These are phyloP conservation scores for Anarhynchus alexandrinus DNA, from an alignment of 2,113 vertebrate genomes.

Conservation along the genomic window DNA sequence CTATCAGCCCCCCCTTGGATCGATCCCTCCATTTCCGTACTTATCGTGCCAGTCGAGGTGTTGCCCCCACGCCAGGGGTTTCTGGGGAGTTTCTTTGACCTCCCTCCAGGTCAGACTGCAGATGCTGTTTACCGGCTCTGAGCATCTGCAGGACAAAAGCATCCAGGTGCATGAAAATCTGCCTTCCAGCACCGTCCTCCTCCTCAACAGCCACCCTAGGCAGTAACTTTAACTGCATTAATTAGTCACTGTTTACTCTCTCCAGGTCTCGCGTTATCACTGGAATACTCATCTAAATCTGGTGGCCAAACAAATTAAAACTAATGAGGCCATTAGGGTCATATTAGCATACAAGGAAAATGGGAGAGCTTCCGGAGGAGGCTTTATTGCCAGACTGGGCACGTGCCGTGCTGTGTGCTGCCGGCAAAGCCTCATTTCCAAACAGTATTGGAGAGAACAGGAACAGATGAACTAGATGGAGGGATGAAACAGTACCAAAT, in stretches of 20 bases:
- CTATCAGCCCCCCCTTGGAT: neutral
- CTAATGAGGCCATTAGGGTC: conserved; percentile 66
- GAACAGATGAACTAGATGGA: neutral
- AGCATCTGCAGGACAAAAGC: neutral
- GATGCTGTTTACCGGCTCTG: neutral
- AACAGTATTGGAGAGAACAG: neutral
- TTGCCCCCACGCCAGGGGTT: neutral
- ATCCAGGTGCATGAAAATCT: neutral
- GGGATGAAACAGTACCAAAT: neutral
- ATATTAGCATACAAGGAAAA: neutral
- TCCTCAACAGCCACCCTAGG: neutral
- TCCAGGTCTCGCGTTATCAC: neutral
- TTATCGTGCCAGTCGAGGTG: neutral
- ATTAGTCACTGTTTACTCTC: conserved; percentile 55
- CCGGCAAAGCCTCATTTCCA: neutral
- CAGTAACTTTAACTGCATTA: conserved; percentile 11
- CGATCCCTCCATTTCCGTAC: accelerated
- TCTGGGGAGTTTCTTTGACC: neutral
- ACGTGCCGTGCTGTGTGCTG: accelerated
- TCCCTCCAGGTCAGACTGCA: neutral
- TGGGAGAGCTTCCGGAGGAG: neutral
- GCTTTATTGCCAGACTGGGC: neutral
- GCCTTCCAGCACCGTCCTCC: neutral
- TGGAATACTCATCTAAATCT: conserved; percentile 46
- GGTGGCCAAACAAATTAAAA: conserved; percentile 67